Evolutionary conservation across 2,113 vertebrate genomes (phyloP).

Genomic region (Passer domesticus): DNA sequence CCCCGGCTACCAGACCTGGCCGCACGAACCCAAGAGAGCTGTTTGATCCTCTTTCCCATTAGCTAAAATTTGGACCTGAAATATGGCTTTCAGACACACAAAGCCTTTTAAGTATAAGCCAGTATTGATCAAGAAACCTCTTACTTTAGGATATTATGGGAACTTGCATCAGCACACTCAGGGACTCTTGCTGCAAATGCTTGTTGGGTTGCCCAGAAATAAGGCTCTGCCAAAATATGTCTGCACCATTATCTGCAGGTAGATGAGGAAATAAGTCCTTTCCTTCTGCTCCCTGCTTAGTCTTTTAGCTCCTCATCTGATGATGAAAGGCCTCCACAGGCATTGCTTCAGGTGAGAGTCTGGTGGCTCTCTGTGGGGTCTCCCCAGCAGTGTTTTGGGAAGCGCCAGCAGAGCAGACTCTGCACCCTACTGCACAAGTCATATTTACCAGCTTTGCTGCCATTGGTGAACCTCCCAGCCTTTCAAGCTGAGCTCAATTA

Average conservation of each 20-base stretch:
- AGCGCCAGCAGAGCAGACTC: background rate
- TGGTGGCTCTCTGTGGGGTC: background rate
- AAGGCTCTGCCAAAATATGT: background rate
- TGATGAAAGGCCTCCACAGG: background rate
- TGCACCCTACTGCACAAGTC: background rate
- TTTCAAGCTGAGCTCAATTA: background rate
- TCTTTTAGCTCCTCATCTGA: background rate
- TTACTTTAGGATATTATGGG: background rate
- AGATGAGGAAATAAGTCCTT: background rate
- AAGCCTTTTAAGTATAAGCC: background rate
- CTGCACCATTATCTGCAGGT: background rate
- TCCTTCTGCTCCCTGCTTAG: background rate
- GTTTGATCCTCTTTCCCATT: background rate
- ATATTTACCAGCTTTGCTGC: background rate
- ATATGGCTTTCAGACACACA: background rate
- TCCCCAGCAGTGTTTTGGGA: background rate
- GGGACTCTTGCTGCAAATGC: background rate
- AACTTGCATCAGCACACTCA: background rate
- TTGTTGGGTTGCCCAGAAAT: background rate
- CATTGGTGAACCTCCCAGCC: background rate
- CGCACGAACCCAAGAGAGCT: background rate
- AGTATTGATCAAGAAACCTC: background rate
- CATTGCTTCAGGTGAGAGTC: background rate
- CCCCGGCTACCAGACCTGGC: background rate
- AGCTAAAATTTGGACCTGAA: background rate